Base-by-base conservation (phyloP, 1,140 invertebrate species). In the Trachelipus rathkii region DNA sequence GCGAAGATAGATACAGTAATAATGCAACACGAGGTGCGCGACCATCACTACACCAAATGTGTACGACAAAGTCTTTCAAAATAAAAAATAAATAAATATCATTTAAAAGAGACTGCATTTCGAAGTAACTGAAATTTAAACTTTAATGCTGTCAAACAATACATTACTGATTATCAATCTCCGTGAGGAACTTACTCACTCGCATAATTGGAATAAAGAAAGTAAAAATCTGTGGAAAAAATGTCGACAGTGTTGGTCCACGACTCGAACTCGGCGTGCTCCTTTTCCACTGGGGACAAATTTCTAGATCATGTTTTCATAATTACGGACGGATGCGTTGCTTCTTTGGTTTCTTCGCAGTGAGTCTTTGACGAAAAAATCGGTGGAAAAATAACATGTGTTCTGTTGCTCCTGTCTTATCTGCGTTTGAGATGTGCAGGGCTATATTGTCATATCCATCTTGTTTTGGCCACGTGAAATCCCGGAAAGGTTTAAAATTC, bases 171-270 rank as follows among this genome's bases (percentile, higher is more conserved):
- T 6, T 33, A 33, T 33, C 33, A 33, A 33, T 3, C 33, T 33
- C 33, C 33, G 6, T 33, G 33, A 1, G 1, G 1, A 33, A 33
- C 33, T 33, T 6, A 33, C 85, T 85, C 89, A 95, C 89, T 95
- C 88, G 98, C 95, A 88, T 98, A 60, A 99, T 97, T 79, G 97
- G 96, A 84, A 99, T 92, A 81, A 99, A 89, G 73, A 99, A 90
- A n/a, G n/a, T n/a, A n/a, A 85, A 93, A 99, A 85, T 99, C 96
- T 88, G 98, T 98, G 72, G 93, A 90, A 86, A 99, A 99, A 72
- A 99, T 90, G 85, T 99, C 94, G 0, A 98, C 92, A 85, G 93
- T 92, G 84, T 96, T 96, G 0, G 96, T 98, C 96, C 97, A 99
- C 15, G 91, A 95, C 84, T 95, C n/a, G 94, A 8, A 98, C 95